These are phyloP conservation scores for Myripristis murdjan DNA, from an alignment of 2,797 vertebrate genomes.

Conservation along the genomic window DNA sequence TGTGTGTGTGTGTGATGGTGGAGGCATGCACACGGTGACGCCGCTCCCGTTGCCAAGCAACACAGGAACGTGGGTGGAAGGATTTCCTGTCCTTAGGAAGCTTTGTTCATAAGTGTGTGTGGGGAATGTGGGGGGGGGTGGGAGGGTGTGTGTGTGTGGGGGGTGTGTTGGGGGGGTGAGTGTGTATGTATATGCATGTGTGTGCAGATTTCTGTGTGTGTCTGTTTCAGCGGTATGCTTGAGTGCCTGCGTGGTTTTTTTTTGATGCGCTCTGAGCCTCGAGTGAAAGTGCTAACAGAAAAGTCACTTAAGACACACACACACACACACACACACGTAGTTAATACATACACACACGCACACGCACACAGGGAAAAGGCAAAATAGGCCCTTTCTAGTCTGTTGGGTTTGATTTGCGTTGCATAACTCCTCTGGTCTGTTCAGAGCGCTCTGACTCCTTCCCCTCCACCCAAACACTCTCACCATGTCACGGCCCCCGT, in stretches of 20 bases:
- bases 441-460: slow-evolving; percentile 52
- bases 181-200: slow-evolving; percentile 30
- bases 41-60: slow-evolving; percentile 81
- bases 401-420: slow-evolving; percentile 66
- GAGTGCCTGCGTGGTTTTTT: slow-evolving; percentile 60
- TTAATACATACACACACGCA: slow-evolving; percentile 23
- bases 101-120: slow-evolving; percentile 77
- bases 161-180: no score
- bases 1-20: slow-evolving; percentile 38
- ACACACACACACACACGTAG: slow-evolving; percentile 29
- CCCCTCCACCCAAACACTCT: slow-evolving; percentile 57
- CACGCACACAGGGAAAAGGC: slow-evolving; percentile 25
- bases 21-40: slow-evolving; percentile 80
- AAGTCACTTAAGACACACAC: slow-evolving; percentile 65
- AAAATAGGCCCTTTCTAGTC: slow-evolving; percentile 50
- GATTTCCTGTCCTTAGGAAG: slow-evolving; percentile 91
- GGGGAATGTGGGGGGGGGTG: slow-evolving; percentile 13
- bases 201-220: slow-evolving; percentile 30
- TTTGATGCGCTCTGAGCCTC: slow-evolving; percentile 69
- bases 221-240: slow-evolving; percentile 57
- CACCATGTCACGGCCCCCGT: slow-evolving; percentile 53
- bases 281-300: slow-evolving; percentile 59
- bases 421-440: slow-evolving; percentile 67
- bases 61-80: slow-evolving; percentile 83
- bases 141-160: slow-evolving; percentile 26